Conservation (phyloP, 2,888 invertebrate genomes). For the Drosophila fungiperda region DNA sequence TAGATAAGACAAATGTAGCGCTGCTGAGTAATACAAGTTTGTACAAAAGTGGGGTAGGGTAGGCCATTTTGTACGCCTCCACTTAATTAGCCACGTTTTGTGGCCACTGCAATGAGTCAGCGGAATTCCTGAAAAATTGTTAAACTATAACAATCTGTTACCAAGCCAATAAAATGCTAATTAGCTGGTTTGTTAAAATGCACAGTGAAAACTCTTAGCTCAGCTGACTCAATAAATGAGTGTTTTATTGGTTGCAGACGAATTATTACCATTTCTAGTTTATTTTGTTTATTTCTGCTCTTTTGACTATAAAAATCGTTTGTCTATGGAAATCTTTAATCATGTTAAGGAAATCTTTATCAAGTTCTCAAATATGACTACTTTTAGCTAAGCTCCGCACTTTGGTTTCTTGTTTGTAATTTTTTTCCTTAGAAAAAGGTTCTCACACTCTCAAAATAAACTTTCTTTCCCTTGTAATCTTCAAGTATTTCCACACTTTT, state of each 20-base stretch:
- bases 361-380: too few species aligned
- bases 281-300: background rate
- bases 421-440: background rate
- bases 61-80: conserved; percentile 36
- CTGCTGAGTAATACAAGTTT: conserved; percentile 37
- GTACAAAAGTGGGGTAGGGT: conserved; percentile 26
- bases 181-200: background rate
- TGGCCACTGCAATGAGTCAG: conserved; percentile 27
- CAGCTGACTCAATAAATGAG: background rate
- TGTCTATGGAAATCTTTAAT: background rate
- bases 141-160: background rate
- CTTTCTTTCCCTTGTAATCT: background rate
- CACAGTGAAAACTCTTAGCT: background rate
- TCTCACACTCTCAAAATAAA: background rate
- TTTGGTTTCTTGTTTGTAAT: background rate
- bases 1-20: conserved; percentile 46
- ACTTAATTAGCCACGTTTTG: conserved; percentile 47
- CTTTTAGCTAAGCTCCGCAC: background rate
- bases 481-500: conserved; percentile 18
- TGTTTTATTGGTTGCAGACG: background rate
- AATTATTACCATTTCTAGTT: background rate
- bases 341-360: background rate
- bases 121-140: background rate
- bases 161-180: conserved; percentile 6
- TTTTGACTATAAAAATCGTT: background rate